phyloP scores from a whole-genome alignment of 2,797 vertebrate species.

The Lindbergichthys nudifrons region DNA sequence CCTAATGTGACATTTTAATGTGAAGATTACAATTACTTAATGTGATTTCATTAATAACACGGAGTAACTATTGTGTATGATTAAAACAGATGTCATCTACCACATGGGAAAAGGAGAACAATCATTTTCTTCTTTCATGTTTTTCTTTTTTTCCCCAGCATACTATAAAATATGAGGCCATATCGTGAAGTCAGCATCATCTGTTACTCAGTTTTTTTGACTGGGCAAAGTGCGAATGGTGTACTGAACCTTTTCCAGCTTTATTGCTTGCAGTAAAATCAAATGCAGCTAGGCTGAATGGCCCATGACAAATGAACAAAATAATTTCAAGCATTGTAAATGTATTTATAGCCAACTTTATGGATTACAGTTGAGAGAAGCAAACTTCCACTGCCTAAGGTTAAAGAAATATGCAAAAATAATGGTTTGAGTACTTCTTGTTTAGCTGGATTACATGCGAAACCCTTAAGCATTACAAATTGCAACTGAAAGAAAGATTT shows the following conservation, averaged over 20 bases:
- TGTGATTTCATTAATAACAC: slow-evolving; percentile 73
- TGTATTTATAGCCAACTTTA: slow-evolving; percentile 47
- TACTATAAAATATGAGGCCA: slow-evolving; percentile 26
- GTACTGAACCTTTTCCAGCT: slow-evolving; percentile 21
- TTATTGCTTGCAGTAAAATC: slow-evolving; percentile 31
- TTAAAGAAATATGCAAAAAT: slow-evolving; percentile 59
- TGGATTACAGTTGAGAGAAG: slow-evolving; percentile 48
- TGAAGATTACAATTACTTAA: slow-evolving; percentile 68
- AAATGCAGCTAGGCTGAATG: slow-evolving; percentile 39
- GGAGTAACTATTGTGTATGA: slow-evolving; percentile 52
- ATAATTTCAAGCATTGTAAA: slow-evolving; percentile 48
- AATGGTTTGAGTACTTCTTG: slow-evolving; percentile 56
- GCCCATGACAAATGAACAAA: slow-evolving; percentile 55
- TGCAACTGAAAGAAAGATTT: slow-evolving; percentile 44
- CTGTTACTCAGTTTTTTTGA: slow-evolving; percentile 26
- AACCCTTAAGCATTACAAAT: slow-evolving; percentile 61
- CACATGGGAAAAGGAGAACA: slow-evolving; percentile 28
- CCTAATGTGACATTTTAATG: slow-evolving; percentile 75
- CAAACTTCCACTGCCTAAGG: slow-evolving; percentile 34
- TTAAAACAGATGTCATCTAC: slow-evolving; percentile 72
- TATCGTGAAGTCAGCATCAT: slow-evolving; percentile 13
- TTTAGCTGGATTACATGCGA: slow-evolving; percentile 64
- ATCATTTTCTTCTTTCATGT: slow-evolving; percentile 19
- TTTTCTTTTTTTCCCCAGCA: not conserved
- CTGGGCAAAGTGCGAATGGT: slow-evolving; percentile 18